Percentiles rank a stretch among this genome's conserved stretches.
These are phyloP conservation scores for Eurytoma californica DNA, from an alignment of 2,888 invertebrate species.

Conservation along the genomic window DNA sequence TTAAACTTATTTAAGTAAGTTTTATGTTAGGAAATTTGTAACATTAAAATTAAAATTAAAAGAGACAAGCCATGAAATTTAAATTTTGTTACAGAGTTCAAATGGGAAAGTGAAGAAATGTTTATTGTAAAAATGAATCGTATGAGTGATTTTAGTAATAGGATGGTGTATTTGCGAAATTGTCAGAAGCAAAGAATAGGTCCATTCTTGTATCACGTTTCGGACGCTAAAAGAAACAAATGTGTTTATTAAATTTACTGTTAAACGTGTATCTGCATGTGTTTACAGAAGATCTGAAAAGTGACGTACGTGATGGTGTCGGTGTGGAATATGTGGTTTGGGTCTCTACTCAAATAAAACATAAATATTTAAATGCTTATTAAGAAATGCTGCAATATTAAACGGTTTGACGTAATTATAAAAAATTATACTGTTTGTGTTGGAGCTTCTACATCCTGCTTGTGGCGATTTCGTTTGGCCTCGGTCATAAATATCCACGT, in stretches of 20 bases:
- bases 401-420: background rate
- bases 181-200: constrained; percentile 32
- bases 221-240: constrained; percentile 51
- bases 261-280: background rate
- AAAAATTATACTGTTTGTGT: constrained; percentile 7
- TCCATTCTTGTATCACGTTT: constrained; percentile 50
- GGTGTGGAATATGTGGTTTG: constrained; percentile 43
- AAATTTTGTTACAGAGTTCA: no score
- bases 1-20: no score
- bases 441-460: constrained; percentile 3
- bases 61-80: no score
- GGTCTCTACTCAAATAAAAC: constrained; percentile 24
- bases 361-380: background rate
- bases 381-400: background rate
- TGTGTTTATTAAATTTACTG: background rate
- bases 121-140: no score
- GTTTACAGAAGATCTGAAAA: background rate
- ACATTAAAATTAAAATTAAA: no score
- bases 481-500: background rate
- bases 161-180: constrained; percentile 3
- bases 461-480: constrained; percentile 27
- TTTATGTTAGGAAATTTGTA: no score
- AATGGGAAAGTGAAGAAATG: no score
- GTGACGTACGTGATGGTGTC: constrained; percentile 57
- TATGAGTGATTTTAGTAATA: no score